Conservation (phyloP, 2,888 invertebrate species). For the Zhuqinia jingwanae region DNA sequence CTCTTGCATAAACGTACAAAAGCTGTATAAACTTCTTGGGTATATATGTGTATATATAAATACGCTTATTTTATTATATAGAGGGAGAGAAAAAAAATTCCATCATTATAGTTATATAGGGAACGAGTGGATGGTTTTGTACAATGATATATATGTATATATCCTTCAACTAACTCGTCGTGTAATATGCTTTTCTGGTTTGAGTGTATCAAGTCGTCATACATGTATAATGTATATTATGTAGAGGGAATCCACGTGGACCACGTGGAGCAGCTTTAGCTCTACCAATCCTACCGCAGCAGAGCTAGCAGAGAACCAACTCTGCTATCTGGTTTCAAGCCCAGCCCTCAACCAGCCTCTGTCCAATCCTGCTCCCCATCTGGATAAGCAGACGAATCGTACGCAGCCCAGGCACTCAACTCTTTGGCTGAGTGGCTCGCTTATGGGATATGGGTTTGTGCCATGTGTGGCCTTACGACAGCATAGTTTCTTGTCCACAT, state of each 20-base stretch:
- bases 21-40: constrained; percentile 59
- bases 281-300: constrained; percentile 53
- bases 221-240: not conserved
- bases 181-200: constrained; percentile 32
- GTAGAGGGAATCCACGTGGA: not conserved
- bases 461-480: constrained; percentile 28
- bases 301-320: not conserved
- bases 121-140: not conserved
- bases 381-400: constrained; percentile 47
- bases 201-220: not conserved
- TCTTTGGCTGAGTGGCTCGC: constrained; percentile 14
- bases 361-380: not conserved
- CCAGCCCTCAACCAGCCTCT: not conserved
- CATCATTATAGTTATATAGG: constrained; percentile 2
- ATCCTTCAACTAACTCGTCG: constrained; percentile 26
- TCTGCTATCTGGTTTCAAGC: not conserved
- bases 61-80: constrained; percentile 19
- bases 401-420: not conserved
- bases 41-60: constrained; percentile 9
- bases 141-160: not conserved
- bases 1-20: constrained; percentile 63
- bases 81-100: too few species aligned
- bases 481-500: constrained; percentile 63
- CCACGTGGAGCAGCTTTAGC: constrained; percentile 66
- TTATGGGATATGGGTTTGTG: constrained; percentile 1